Evolutionary conservation across 2,888 invertebrate species (phyloP), one percentile per base, ranked within the genome.

Genomic region (Mesorhabditis sp.): DNA sequence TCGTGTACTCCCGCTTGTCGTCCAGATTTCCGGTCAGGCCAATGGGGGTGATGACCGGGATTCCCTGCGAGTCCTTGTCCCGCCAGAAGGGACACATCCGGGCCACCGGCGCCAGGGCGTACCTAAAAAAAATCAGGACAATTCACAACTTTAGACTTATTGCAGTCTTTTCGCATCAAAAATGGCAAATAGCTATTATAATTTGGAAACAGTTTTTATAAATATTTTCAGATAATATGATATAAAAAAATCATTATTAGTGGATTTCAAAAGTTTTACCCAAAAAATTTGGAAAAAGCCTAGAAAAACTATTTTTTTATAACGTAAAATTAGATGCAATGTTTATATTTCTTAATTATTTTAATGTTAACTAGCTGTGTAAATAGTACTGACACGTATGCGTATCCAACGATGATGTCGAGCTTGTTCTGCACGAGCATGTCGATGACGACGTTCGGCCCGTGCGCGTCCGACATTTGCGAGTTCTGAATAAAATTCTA

Each of bases 41-140:
- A 0, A 92, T 92, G 0, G 92, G 90, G 0, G 93, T 92, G 62
- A 93, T 86, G 4, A 93, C 90, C 0, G 93, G 93, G 67, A 93
- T 81, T 5, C 81, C 81, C 45, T 77, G 41, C 65, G 67, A 67
- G 43, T 72, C 78, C n/a, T 67, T 72, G 62, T 82, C 76, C 5
- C 66, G 68, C 84, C 84, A 84, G 66, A 74, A 80, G 0, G 83
- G 83, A 2, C 80, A 74, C 83, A 84, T 84, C 64, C 84, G 69
- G 2, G 84, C 83, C 13, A 84, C 83, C 4, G 82, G 81, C 1
- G 84, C 84, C 43, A 84, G 70, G 10, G 83, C 82, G 71, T 84
- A 84, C n/a, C 74, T 50, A 62, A 6, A 28, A 62, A 62, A 28
- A 28, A 28, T 28, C n/a, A 6, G 41, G 6, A 28, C 2, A 6